Base-by-base conservation (phyloP, 2,888 invertebrate species). In the Cerastis leucographa region DNA sequence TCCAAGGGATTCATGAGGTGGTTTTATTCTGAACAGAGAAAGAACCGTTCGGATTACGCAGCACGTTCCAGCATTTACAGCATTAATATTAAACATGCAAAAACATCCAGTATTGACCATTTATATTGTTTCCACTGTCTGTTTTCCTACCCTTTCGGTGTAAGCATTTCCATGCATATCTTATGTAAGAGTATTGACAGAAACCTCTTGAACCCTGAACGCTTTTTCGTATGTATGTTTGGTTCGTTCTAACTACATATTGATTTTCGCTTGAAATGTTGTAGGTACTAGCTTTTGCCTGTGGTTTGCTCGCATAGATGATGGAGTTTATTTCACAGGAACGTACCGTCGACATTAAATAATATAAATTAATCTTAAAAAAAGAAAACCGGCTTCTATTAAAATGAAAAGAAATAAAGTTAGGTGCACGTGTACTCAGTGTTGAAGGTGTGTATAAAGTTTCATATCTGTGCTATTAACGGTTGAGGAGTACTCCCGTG, bases 161-260 rank as follows among this genome's bases (percentile, higher is more conserved):
- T 83, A 83, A 84, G 78, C 80, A 85, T 84, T 85, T 72, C 65
- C 79, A 86, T 83, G 80, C 80, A 87, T 88, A 80, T 83, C 70
- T 78, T 83, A 85, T 84, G 78, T 81, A 82, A 79, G 70, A 66
- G 69, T 80, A 85, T 86, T 84, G 86, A 88, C 84, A 80, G 84
- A 83, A 86, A 83, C 81, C 71, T 54, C 78, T 76, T 70, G 65
- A 68, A 59, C 78, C 25, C 66, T 73, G 71, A 71, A 68, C 71
- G 61, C 22, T 74, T 83, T 72, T 73, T 67, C 12, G 78, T 88
- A 17, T 56, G 44, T 56, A n/a, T 51, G 12, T 49, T 42, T 59
- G 12, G 22, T 81, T 75, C 71, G 67, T 81, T 83, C 69, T 79
- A 80, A 79, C 68, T 78, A 80, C 62, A 64, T 76, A 81, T 82